A percentile compares a stretch with the other conserved stretches of the same genome.
Conservation (phyloP, 2,888 invertebrate genomes). For the Ernsta delagoae region DNA sequence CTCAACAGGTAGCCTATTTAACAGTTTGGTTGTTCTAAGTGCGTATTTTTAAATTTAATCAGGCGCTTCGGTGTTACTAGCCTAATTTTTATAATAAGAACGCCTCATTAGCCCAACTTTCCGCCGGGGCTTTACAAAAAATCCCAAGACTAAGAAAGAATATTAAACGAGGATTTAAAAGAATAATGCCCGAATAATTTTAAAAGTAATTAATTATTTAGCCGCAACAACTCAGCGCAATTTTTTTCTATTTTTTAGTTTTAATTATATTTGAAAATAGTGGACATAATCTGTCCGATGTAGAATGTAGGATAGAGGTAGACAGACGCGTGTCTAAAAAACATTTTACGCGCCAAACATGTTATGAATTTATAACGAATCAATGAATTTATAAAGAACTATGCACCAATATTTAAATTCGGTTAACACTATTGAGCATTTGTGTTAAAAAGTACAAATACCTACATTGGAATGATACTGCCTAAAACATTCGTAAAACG, state of each 20-base stretch:
- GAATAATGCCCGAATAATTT: conserved; percentile 10
- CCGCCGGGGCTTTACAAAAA: conserved; percentile 2
- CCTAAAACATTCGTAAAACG: too few species aligned
- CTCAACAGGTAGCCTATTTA: not conserved
- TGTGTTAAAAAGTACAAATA: too few species aligned
- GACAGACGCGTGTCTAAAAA: too few species aligned
- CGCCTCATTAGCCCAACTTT: not conserved
- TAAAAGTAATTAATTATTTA: conserved; percentile 21
- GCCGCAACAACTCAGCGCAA: not conserved
- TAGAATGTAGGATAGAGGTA: too few species aligned
- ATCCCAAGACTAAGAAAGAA: not conserved
- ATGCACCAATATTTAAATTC: too few species aligned
- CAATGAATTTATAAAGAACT: too few species aligned
- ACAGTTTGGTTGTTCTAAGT: not conserved
- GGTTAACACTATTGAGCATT: too few species aligned
- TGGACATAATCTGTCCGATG: too few species aligned
- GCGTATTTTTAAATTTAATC: not conserved
- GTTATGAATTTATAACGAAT: too few species aligned
- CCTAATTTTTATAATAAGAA: conserved; percentile 1
- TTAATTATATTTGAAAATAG: too few species aligned
- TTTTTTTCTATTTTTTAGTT: not conserved
- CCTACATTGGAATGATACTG: too few species aligned
- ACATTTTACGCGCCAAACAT: too few species aligned
- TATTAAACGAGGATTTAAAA: conserved; percentile 17
- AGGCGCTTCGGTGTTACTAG: not conserved